A percentile compares a stretch with the other conserved stretches of the same genome.
These are phyloP conservation scores for Serrognathus titanus DNA, from an alignment of 2,888 invertebrate genomes.

Conservation along the genomic window DNA sequence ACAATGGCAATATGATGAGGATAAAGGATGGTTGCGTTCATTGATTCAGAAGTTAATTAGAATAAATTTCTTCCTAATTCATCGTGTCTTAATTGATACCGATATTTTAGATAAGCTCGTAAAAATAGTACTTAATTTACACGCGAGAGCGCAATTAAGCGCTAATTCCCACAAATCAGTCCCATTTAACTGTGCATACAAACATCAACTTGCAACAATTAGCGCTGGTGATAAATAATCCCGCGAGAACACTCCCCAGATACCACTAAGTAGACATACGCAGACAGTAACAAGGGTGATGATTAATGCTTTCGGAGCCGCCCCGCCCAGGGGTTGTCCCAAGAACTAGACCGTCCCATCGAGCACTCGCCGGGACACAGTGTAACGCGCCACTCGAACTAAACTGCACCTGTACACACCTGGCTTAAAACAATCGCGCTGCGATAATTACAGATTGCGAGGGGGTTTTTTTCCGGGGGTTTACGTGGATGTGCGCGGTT, in stretches of 20 bases:
- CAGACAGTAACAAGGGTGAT: slow-evolving; percentile 37
- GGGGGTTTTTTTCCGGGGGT: neutral
- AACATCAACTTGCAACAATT: slow-evolving; percentile 6
- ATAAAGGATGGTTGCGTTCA: no score
- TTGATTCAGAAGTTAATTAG: no score
- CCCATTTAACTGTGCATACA: neutral
- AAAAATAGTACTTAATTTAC: neutral
- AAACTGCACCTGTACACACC: slow-evolving; percentile 29
- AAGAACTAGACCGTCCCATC: slow-evolving; percentile 34
- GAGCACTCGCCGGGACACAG: slow-evolving; percentile 30
- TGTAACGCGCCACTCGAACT: slow-evolving; percentile 25
- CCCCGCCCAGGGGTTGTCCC: slow-evolving; percentile 21
- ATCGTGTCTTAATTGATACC: neutral
- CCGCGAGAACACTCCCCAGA: slow-evolving; percentile 4
- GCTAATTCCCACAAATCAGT: slow-evolving; percentile 2
- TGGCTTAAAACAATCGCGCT: slow-evolving; percentile 18
- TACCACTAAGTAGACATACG: neutral
- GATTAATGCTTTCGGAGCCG: slow-evolving; percentile 41
- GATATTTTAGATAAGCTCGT: neutral
- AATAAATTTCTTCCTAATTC: neutral
- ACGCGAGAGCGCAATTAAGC: neutral
- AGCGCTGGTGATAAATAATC: slow-evolving; percentile 10
- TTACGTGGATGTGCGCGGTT: neutral
- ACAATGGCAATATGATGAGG: no score
- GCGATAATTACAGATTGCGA: slow-evolving; percentile 18